Evolutionary conservation across 2,888 invertebrate species (phyloP), one percentile per base, ranked within the genome.

Genomic region (Augiades crinisus): DNA sequence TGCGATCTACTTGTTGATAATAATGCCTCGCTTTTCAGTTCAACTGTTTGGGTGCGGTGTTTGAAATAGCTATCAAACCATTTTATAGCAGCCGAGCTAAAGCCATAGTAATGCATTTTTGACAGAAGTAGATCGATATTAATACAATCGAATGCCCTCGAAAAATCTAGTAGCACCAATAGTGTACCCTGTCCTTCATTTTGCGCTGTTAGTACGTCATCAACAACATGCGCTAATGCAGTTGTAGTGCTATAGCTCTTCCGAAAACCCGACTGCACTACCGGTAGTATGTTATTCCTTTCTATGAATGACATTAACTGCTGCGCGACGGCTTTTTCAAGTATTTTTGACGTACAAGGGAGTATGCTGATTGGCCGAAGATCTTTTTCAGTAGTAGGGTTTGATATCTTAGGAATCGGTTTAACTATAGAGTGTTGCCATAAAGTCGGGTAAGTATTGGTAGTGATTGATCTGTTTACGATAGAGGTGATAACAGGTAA

Each of bases 291-390:
- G 10, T 51, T 30, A 6, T 54, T 24, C 7, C 2, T 16, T 5
- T 38, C 44, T 10, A 54, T n/a, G 38, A 34, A 54, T 30, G 40
- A 41, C 2, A 10, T 37, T 7, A 57, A 14, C 37, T 57, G 52
- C 1, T 36, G n/a, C n/a, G n/a, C n/a, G n/a, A n/a, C 44, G 4
- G 36, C 38, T 13, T 34, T 54, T 31, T 49, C 57, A 19, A 47
- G 13, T 8, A 57, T 44, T 38, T 57, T 54, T 7, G 56, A 54
- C 6, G 54, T 2, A 7, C 46, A 54, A 2, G 54, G 43, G 12
- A 56, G n/a, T n/a, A 37, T 37, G 22, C 46, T 56, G 31, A 53
- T 53, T 7, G 53, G 53, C 13, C 46, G 27, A 3, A 54, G 19
- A 13, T 51, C 51, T 8, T 47, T 51, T 3, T 38, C 13, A 21